Percentiles rank a stretch among this genome's conserved stretches.
Evolutionary conservation across 2,797 vertebrate species (phyloP).

Genomic region (Lutjanus argentimaculatus): DNA sequence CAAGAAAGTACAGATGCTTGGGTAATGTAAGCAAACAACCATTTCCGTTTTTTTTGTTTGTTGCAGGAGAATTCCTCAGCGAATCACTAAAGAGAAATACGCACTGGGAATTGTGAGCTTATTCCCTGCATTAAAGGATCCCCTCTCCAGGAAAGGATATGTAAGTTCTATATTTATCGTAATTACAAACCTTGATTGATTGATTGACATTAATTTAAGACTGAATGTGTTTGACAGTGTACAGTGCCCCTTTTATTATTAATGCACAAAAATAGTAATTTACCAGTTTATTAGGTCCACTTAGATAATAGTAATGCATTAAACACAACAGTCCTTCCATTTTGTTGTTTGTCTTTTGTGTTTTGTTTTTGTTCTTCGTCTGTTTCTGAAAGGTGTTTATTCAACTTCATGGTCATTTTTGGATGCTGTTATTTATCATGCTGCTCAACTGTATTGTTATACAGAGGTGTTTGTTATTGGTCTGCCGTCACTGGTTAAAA

Average conservation of each 20-base stretch:
- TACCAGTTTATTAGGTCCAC: neutral
- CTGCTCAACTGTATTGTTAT: too few species aligned
- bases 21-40: neutral
- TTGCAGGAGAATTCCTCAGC: slow-evolving; percentile 29
- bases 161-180: slow-evolving; percentile 2
- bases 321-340: too few species aligned
- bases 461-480: too few species aligned
- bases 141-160: slow-evolving; percentile 29
- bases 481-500: too few species aligned
- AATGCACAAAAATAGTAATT: neutral
- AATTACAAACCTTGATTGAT: neutral
- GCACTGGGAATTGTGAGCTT: slow-evolving; percentile 31
- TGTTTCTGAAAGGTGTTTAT: too few species aligned
- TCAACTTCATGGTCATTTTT: too few species aligned
- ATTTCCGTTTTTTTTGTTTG: neutral
- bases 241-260: neutral
- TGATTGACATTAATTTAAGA: too few species aligned
- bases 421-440: too few species aligned
- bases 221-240: too few species aligned
- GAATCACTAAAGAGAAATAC: slow-evolving; percentile 19
- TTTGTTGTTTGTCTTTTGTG: too few species aligned
- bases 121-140: slow-evolving; percentile 15
- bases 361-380: too few species aligned
- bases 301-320: too few species aligned
- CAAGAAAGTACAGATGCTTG: neutral